Percentiles rank a stretch among this genome's conserved stretches.
phyloP scores from a whole-genome alignment of 2,888 invertebrate species.

The Drosophila fungiperda region DNA sequence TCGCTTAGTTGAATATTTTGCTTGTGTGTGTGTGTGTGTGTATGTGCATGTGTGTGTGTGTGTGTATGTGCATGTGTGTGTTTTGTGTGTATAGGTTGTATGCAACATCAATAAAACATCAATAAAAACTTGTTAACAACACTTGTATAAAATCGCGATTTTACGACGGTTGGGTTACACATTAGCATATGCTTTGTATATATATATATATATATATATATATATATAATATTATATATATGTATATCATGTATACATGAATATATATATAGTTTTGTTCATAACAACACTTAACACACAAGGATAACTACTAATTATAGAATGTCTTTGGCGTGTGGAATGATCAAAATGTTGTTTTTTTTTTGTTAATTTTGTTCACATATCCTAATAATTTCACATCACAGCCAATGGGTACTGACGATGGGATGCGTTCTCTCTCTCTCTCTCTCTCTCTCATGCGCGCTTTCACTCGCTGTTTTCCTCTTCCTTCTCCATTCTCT shows the following conservation, averaged over 20 bases:
- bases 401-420: slow-evolving; percentile 84
- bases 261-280: slow-evolving; percentile 20
- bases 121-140: slow-evolving; percentile 78
- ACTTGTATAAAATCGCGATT: slow-evolving; percentile 81
- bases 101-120: slow-evolving; percentile 78
- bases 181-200: slow-evolving; percentile 26
- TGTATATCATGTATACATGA: slow-evolving; percentile 25
- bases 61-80: background rate
- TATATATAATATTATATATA: slow-evolving; percentile 18
- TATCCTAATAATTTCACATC: slow-evolving; percentile 79
- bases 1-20: slow-evolving; percentile 25
- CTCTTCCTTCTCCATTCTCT: background rate
- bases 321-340: slow-evolving; percentile 43
- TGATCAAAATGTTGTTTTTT: slow-evolving; percentile 26
- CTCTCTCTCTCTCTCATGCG: slow-evolving; percentile 17
- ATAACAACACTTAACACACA: slow-evolving; percentile 62
- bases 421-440: slow-evolving; percentile 65
- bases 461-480: background rate
- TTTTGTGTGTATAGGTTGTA: slow-evolving; percentile 55
- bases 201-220: background rate
- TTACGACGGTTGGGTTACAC: slow-evolving; percentile 74
- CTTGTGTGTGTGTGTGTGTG: slow-evolving; percentile 1
- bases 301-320: slow-evolving; percentile 32
- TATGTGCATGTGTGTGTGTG: background rate
- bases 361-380: slow-evolving; percentile 35